These are phyloP conservation scores for Bufo bufo DNA, from an alignment of 2,113 vertebrate species.

Conservation along the genomic window DNA sequence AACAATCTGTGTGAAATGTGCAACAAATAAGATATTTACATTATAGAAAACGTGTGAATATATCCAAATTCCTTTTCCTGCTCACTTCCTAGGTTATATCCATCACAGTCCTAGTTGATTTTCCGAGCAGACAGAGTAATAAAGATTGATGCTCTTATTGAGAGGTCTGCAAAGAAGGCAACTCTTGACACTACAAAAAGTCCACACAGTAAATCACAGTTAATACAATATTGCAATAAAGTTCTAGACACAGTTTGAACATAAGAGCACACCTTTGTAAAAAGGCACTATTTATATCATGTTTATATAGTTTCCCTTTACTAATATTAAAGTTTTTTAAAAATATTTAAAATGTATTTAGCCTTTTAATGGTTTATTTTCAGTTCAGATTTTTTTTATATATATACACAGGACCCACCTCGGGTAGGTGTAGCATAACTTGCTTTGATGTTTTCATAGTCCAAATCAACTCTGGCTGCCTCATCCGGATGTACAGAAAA, in stretches of 20 bases:
- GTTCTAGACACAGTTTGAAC: background rate
- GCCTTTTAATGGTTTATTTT: too few species aligned
- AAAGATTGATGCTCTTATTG: constrained; percentile 40
- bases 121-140: constrained; percentile 19
- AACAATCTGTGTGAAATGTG: background rate
- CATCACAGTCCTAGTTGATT: constrained; percentile 24
- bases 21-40: background rate
- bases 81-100: constrained; percentile 24
- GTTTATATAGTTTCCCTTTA: background rate
- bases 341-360: too few species aligned
- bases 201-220: constrained; percentile 2
- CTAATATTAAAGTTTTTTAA: too few species aligned
- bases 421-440: too few species aligned
- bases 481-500: too few species aligned
- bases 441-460: too few species aligned
- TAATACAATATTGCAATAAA: background rate
- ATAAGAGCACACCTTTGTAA: background rate
- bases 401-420: too few species aligned
- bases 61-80: constrained; percentile 17
- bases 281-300: background rate
- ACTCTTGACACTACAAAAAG: background rate
- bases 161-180: background rate
- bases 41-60: background rate
- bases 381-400: too few species aligned
- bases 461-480: too few species aligned